Conservation (phyloP, 1,140 invertebrate species). For the Drosophila sechellia region DNA sequence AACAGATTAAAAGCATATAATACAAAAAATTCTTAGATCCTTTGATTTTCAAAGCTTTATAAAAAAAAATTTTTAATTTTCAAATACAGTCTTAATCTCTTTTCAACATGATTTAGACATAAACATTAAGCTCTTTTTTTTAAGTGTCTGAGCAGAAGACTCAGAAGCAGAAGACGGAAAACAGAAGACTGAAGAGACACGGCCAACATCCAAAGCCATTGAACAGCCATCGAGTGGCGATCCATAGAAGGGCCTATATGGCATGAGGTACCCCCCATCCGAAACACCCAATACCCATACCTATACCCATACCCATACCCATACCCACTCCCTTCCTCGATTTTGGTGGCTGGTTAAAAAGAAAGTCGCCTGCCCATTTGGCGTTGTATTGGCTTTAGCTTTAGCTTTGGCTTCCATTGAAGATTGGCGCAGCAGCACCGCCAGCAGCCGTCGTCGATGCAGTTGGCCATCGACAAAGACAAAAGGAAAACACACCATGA, state of each 20-base stretch:
- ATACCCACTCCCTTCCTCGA: conserved; percentile 7
- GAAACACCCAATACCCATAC: conserved; percentile 1
- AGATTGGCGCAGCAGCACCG: conserved; percentile 67
- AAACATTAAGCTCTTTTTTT: background rate
- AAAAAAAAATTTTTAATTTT: too few species aligned
- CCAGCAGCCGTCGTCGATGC: conserved; percentile 29
- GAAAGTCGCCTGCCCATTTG: conserved; percentile 67
- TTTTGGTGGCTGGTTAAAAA: conserved; percentile 73
- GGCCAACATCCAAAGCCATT: conserved; percentile 66
- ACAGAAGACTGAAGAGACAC: conserved; percentile 12
- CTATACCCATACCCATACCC: background rate
- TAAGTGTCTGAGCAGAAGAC: conserved; percentile 16
- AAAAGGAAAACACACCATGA: conserved; percentile 81
- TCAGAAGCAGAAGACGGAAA: conserved; percentile 20
- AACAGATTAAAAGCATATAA: background rate
- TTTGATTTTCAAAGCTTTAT: too few species aligned
- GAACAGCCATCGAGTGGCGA: conserved; percentile 49
- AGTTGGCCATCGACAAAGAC: conserved; percentile 41
- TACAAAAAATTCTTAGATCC: too few species aligned
- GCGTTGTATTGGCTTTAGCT: conserved; percentile 50
- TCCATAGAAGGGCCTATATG: conserved; percentile 31
- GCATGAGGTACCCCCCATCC: conserved; percentile 1
- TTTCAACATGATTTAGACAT: too few species aligned
- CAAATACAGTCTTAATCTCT: too few species aligned
- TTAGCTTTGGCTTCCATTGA: conserved; percentile 45